A percentile compares a stretch with the other conserved stretches of the same genome.
phyloP scores from a whole-genome alignment of 1,140 invertebrate genomes.

The Orchesella cincta region DNA sequence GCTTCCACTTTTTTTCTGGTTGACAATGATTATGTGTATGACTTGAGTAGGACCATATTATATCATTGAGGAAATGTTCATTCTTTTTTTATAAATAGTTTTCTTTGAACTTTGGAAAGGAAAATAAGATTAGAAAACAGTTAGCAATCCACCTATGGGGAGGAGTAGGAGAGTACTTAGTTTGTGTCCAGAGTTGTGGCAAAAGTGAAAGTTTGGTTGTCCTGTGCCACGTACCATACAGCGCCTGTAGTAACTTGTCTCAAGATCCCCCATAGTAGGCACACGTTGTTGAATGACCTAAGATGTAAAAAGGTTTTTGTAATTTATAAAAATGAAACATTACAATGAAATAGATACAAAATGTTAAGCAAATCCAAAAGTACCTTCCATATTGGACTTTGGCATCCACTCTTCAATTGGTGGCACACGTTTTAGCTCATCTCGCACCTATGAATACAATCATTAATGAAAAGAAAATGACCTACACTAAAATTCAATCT shows the following conservation, averaged over 20 bases:
- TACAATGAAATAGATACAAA: not conserved
- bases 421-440: constrained; percentile 45
- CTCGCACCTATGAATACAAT: constrained; percentile 42
- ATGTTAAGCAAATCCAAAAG: not conserved
- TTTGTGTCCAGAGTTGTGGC: no score
- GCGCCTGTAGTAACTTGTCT: no score
- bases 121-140: not conserved
- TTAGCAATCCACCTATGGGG: not conserved
- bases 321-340: no score
- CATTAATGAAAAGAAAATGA: not conserved
- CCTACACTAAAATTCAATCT: no score
- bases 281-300: constrained; percentile 17
- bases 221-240: no score
- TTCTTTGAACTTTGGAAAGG: not conserved
- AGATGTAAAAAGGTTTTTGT: not conserved
- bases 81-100: not conserved
- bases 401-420: constrained; percentile 66
- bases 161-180: no score
- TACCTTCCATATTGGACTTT: constrained; percentile 61
- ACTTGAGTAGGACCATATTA: no score
- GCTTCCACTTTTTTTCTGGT: no score
- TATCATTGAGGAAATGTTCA: constrained; percentile 2
- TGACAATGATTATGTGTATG: constrained; percentile 3
- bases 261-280: constrained; percentile 25
- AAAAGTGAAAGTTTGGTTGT: not conserved